Evolutionary conservation across 2,888 invertebrate genomes (phyloP).

Genomic region (Rhingia campestris): DNA sequence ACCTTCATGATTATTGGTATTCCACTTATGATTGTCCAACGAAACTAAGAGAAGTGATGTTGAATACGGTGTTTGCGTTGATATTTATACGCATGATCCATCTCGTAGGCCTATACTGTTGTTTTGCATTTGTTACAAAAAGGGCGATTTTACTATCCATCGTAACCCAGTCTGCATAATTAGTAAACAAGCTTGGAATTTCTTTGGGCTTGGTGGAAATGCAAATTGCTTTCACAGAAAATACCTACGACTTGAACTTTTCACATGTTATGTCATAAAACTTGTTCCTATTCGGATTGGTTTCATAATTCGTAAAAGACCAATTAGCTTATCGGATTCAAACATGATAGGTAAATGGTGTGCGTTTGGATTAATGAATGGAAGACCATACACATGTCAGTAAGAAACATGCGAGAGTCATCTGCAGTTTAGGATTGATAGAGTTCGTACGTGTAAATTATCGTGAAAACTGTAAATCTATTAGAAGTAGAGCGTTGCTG

Average conservation of each 20-base stretch:
- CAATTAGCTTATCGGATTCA: too few relatives aligned
- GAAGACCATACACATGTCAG: neutral
- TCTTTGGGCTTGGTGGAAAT: constrained; percentile 20
- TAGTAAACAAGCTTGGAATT: constrained; percentile 13
- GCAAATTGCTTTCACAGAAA: constrained; percentile 24
- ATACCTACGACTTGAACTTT: neutral
- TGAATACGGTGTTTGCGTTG: constrained; percentile 9
- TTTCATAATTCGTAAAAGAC: too few relatives aligned
- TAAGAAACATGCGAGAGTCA: neutral
- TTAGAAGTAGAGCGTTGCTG: too few relatives aligned
- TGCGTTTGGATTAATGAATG: too few relatives aligned
- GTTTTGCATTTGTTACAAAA: constrained; percentile 10
- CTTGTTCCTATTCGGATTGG: constrained; percentile 6
- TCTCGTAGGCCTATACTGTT: constrained; percentile 1
- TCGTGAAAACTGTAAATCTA: too few relatives aligned
- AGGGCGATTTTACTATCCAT: constrained; percentile 28
- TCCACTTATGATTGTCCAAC: constrained; percentile 57
- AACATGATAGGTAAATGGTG: too few relatives aligned
- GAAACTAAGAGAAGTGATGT: constrained; percentile 60
- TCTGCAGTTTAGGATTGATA: neutral
- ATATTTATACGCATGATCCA: constrained; percentile 65
- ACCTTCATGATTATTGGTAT: constrained; percentile 63
- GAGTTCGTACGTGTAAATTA: neutral
- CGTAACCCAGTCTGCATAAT: constrained; percentile 24
- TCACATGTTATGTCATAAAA: constrained; percentile 24